These are phyloP conservation scores for Larimichthys crocea DNA, from an alignment of 2,113 vertebrate genomes.

Conservation along the genomic window DNA sequence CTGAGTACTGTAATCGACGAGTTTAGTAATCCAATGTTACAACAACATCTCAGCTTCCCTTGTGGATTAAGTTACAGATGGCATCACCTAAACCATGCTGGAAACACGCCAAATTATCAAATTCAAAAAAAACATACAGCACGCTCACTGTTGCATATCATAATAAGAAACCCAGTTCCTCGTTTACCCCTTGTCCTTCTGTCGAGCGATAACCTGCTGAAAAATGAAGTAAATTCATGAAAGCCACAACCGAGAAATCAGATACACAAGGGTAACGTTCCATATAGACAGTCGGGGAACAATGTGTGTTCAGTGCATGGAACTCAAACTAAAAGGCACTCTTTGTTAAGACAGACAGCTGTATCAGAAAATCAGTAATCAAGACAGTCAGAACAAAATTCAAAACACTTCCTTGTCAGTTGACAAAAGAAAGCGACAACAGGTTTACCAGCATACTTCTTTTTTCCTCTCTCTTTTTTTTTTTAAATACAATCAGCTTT, in stretches of 20 bases:
- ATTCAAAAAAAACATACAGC: constrained; percentile 8
- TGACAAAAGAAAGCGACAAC: constrained; percentile 34
- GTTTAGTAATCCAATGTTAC: constrained; percentile 65
- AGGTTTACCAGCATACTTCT: constrained; percentile 34
- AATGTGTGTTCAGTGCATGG: background rate
- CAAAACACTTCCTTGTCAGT: constrained; percentile 29
- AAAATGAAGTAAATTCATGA: constrained; percentile 47
- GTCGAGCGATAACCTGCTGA: constrained; percentile 59
- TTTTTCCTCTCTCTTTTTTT: background rate
- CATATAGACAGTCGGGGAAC: constrained; percentile 8
- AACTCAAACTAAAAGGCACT: background rate
- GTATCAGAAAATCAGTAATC: background rate
- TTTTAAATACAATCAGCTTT: background rate
- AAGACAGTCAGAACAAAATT: background rate
- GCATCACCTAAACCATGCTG: constrained; percentile 54
- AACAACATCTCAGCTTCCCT: constrained; percentile 59
- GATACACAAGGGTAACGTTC: background rate
- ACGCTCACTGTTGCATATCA: constrained; percentile 3
- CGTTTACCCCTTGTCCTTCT: constrained; percentile 63
- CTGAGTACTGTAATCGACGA: constrained; percentile 9
- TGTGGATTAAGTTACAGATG: constrained; percentile 41
- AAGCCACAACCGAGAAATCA: background rate
- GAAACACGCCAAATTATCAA: constrained; percentile 35
- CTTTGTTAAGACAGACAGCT: constrained; percentile 15
- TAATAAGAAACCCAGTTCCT: constrained; percentile 1